Evolutionary conservation across 2,797 vertebrate species (phyloP).

Genomic region (Sphaeramia orbicularis): DNA sequence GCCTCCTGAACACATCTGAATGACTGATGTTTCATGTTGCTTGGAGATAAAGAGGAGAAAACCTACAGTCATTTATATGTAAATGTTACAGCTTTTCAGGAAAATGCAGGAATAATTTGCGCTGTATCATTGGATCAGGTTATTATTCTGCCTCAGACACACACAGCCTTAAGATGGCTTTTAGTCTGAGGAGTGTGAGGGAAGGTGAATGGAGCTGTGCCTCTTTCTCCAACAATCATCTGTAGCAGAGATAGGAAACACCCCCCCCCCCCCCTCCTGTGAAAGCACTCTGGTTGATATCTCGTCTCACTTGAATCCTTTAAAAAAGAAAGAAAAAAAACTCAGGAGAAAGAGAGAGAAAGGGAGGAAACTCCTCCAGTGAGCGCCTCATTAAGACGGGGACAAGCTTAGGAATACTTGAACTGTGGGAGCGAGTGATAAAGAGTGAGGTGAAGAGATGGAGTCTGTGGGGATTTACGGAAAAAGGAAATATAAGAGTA

Average conservation of each 20-base stretch:
- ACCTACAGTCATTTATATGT: constrained; percentile 31
- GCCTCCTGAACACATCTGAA: constrained; percentile 16
- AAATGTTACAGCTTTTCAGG: constrained; percentile 40
- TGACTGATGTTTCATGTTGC: not conserved
- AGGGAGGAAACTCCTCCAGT: constrained; percentile 14
- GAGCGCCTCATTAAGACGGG: constrained; percentile 34
- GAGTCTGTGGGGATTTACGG: constrained; percentile 39
- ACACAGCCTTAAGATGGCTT: constrained; percentile 7
- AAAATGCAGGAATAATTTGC: constrained; percentile 23
- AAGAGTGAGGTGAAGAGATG: constrained; percentile 35
- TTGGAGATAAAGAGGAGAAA: constrained; percentile 18
- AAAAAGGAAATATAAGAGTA: constrained; percentile 40
- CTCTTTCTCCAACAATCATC: constrained; percentile 30
- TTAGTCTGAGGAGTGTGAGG: constrained; percentile 22
- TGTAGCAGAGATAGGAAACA: constrained; percentile 10
- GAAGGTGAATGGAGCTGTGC: constrained; percentile 8
- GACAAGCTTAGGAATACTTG: constrained; percentile 30
- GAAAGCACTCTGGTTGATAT: constrained; percentile 27
- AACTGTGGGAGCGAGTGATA: constrained; percentile 29
- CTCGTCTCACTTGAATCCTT: constrained; percentile 16
- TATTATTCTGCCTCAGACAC: constrained; percentile 31
- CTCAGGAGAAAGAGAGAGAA: constrained; percentile 7
- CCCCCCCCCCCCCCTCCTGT: constrained; percentile 8
- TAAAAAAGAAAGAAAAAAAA: not conserved
- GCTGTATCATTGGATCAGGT: constrained; percentile 26